phyloP scores from a whole-genome alignment of 2,797 vertebrate genomes.

The Sebastes nivosus region DNA sequence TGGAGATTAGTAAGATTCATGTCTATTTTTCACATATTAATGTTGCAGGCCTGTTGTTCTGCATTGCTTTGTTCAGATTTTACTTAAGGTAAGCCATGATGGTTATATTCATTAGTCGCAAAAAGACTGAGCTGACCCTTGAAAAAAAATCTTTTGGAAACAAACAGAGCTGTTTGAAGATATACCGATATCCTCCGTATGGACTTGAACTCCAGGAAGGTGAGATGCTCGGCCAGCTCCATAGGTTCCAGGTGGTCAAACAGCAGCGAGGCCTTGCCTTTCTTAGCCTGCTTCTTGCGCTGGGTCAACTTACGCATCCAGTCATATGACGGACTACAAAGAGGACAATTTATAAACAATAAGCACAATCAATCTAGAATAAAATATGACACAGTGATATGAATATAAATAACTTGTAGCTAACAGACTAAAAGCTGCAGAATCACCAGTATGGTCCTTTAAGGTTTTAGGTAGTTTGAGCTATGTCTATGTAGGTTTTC shows the following conservation, averaged over 20 bases:
- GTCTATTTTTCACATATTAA: neutral
- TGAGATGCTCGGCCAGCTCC: constrained; percentile 96
- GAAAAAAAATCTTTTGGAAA: neutral
- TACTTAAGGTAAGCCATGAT: neutral
- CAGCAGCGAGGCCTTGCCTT: constrained; percentile 94
- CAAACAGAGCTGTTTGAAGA: neutral
- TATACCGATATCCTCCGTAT: constrained; percentile 94
- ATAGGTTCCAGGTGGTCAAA: constrained; percentile 97
- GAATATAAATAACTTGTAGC: neutral
- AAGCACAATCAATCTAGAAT: neutral
- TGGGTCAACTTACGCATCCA: constrained; percentile 98
- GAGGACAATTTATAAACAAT: neutral
- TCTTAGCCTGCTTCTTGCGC: constrained; percentile 94
- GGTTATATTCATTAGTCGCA: neutral
- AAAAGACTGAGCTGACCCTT: neutral
- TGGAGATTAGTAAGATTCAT: neutral
- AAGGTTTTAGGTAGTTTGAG: neutral
- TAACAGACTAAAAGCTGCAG: neutral
- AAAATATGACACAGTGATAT: neutral
- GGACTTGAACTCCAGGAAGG: constrained; percentile 97
- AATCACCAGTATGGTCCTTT: neutral
- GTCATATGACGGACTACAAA: constrained; percentile 92
- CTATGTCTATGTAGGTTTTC: neutral
- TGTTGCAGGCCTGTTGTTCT: neutral
- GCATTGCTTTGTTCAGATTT: neutral